Evolutionary conservation across 2,797 vertebrate species (phyloP).

Genomic region (Crypturellus tataupa): DNA sequence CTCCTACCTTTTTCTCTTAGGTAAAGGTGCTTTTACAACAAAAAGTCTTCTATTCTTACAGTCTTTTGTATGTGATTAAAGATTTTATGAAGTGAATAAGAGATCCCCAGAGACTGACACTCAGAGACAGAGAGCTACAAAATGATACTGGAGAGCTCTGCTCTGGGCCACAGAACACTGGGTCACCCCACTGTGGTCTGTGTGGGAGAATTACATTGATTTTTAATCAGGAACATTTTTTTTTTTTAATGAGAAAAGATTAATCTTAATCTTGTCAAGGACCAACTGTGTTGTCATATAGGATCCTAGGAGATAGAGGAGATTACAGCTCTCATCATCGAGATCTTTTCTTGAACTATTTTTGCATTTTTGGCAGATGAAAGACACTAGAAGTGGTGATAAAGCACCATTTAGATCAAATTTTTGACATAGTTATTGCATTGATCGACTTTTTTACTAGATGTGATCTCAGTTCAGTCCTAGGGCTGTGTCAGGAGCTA

Average conservation of each 20-base stretch:
- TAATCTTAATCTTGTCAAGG: not conserved
- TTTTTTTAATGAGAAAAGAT: no score
- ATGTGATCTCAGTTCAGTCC: not conserved
- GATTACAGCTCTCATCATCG: not conserved
- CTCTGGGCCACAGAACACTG: not conserved
- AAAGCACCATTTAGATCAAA: not conserved
- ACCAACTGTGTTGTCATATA: not conserved
- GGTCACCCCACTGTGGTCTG: not conserved
- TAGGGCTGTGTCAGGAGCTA: not conserved
- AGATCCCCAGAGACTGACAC: not conserved
- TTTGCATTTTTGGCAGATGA: not conserved
- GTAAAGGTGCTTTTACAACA: not conserved
- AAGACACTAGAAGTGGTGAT: not conserved
- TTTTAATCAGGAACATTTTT: not conserved
- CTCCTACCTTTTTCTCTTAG: not conserved
- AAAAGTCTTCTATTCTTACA: not conserved
- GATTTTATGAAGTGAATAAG: not conserved
- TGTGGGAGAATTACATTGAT: fast-evolving
- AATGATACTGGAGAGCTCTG: not conserved
- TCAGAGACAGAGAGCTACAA: not conserved
- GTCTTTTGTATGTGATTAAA: not conserved
- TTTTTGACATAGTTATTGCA: not conserved
- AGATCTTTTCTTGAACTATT: not conserved
- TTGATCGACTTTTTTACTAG: not conserved
- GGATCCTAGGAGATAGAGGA: not conserved